Percentiles rank a stretch among this genome's conserved stretches.
Conservation (phyloP, 2,797 vertebrate genomes). For the Myioborus miniatus region DNA sequence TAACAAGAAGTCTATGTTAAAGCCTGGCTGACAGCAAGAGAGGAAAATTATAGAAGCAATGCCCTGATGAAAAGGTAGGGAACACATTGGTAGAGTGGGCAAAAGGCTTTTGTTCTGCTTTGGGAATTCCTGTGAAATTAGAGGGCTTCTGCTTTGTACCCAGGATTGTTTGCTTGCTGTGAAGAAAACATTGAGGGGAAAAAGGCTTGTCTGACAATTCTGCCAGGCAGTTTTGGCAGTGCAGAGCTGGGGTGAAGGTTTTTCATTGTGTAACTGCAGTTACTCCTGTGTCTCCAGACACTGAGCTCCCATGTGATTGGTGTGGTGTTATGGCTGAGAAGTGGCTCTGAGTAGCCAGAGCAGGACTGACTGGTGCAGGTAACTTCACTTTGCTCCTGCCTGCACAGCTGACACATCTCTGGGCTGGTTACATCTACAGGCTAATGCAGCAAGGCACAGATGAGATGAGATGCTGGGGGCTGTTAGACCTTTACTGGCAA, state of each 20-base stretch:
- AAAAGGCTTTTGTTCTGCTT: not conserved
- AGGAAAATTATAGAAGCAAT: constrained; percentile 42
- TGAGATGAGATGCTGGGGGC: not conserved
- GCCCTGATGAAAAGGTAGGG: constrained; percentile 61
- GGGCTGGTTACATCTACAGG: not conserved
- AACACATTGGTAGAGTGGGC: not conserved
- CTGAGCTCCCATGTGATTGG: not conserved
- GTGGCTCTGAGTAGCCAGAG: not conserved
- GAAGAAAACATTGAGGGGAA: not conserved
- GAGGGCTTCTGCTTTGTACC: not conserved
- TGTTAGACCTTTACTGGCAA: not conserved
- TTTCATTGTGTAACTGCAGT: not conserved
- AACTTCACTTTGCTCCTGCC: not conserved
- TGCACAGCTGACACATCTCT: not conserved
- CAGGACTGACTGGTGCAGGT: not conserved
- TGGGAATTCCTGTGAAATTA: not conserved
- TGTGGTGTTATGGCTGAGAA: not conserved
- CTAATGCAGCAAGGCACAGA: not conserved
- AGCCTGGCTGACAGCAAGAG: constrained; percentile 16
- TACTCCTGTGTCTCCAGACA: not conserved
- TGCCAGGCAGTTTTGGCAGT: not conserved
- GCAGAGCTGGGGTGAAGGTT: not conserved
- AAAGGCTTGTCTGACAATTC: not conserved
- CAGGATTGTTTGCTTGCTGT: not conserved
- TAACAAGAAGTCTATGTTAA: constrained; percentile 3